Evolutionary conservation across 1,140 invertebrate genomes (phyloP).

Genomic region (Tetramorium alpestre): DNA sequence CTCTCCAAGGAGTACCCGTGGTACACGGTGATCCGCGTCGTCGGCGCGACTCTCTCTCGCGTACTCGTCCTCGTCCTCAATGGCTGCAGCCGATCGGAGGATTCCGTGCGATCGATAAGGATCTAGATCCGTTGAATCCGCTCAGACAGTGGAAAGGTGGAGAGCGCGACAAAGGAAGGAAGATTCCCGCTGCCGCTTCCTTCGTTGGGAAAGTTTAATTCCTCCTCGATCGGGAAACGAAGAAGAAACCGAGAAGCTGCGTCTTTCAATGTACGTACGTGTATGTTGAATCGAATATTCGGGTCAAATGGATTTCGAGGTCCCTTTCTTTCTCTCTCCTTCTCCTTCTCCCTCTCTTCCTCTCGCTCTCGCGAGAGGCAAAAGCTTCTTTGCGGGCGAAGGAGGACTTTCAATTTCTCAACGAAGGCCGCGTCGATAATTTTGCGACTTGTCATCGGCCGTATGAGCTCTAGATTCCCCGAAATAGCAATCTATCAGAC

Average conservation of each 20-base stretch:
- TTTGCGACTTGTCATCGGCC: neutral
- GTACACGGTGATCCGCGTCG: neutral
- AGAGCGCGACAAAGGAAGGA: conserved; percentile 1
- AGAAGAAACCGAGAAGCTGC: conserved; percentile 6
- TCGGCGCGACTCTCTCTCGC: conserved; percentile 16
- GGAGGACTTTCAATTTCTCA: conserved; percentile 65
- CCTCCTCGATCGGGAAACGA: conserved; percentile 14
- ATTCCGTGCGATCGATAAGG: conserved; percentile 24
- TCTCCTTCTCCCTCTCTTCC: conserved; percentile 39
- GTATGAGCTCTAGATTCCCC: neutral
- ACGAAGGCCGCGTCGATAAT: conserved; percentile 52
- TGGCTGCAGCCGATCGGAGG: neutral
- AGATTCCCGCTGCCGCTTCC: neutral
- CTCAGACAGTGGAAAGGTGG: neutral
- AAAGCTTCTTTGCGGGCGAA: neutral
- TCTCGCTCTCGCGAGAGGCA: neutral
- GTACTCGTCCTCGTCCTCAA: conserved; percentile 29
- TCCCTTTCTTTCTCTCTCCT: conserved; percentile 69
- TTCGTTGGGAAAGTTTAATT: conserved; percentile 45
- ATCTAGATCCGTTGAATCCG: conserved; percentile 27
- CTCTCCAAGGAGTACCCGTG: neutral
- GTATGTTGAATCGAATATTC: conserved; percentile 67
- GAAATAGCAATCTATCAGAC: conserved; percentile 29
- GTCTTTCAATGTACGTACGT: neutral
- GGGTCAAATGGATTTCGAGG: conserved; percentile 77